Evolutionary conservation across 2,888 invertebrate genomes (phyloP).

Genomic region (Theretra japonica): DNA sequence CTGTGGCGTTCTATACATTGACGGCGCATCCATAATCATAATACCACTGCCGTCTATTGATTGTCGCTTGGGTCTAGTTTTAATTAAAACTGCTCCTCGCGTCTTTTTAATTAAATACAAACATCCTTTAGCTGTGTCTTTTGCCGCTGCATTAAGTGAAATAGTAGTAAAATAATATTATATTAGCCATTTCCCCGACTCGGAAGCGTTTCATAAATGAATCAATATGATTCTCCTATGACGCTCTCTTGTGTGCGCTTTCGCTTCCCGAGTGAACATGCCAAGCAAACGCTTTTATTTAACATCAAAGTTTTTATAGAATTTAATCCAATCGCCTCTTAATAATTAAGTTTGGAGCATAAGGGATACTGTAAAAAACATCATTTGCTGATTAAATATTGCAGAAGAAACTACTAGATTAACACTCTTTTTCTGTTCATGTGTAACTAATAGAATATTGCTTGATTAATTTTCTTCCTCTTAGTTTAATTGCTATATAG

Average conservation of each 20-base stretch:
- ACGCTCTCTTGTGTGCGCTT: background rate
- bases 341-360: too few relatives aligned
- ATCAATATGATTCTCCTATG: background rate
- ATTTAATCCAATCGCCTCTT: too few relatives aligned
- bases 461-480: too few relatives aligned
- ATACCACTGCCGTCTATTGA: conserved; percentile 24
- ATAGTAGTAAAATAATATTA: background rate
- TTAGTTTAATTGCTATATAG: too few relatives aligned
- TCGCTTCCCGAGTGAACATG: background rate
- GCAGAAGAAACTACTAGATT: too few relatives aligned
- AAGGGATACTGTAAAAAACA: too few relatives aligned
- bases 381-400: too few relatives aligned
- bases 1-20: background rate
- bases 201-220: background rate
- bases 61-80: conserved; percentile 28
- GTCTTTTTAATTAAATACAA: conserved; percentile 41
- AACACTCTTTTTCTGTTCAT: too few relatives aligned
- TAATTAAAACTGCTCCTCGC: conserved; percentile 29
- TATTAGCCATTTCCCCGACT: background rate
- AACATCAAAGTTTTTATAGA: too few relatives aligned
- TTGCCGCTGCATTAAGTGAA: background rate
- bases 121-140: conserved; percentile 18
- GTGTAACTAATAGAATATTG: too few relatives aligned
- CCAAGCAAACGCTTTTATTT: background rate
- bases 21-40: conserved; percentile 26